Evolutionary conservation across 2,113 vertebrate species (phyloP).

Genomic region (Campylomormyrus numenius): DNA sequence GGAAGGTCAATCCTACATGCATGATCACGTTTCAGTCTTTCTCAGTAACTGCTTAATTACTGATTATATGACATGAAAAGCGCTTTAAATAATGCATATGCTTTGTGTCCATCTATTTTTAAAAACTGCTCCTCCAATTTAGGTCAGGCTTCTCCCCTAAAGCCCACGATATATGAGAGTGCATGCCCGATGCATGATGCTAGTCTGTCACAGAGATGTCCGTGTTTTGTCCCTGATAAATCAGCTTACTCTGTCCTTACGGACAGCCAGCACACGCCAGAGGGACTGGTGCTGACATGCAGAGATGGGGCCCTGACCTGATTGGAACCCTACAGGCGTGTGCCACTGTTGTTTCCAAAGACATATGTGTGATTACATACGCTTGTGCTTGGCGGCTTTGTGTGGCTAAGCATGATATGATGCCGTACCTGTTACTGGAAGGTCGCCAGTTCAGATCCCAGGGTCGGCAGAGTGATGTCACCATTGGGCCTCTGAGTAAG

Average conservation of each 20-base stretch:
- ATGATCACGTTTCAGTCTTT: background rate
- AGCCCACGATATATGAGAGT: background rate
- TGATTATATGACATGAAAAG: background rate
- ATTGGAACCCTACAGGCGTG: background rate
- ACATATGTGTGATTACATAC: background rate
- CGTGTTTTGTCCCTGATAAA: background rate
- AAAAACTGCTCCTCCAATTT: background rate
- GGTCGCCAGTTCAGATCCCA: background rate
- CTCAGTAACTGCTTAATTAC: background rate
- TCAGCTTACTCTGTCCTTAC: constrained; percentile 15
- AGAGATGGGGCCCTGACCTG: background rate
- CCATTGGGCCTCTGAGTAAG: background rate
- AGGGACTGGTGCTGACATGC: background rate
- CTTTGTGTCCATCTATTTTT: background rate
- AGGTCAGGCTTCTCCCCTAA: background rate
- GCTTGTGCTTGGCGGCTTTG: background rate
- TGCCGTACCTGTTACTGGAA: background rate
- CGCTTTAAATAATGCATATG: background rate
- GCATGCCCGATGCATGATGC: background rate
- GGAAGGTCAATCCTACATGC: background rate
- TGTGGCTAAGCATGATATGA: background rate
- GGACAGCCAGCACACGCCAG: background rate
- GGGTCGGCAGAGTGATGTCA: background rate
- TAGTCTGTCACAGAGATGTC: background rate
- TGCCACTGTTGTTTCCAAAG: background rate